phyloP scores from a whole-genome alignment of 2,113 vertebrate species.

The Phycodurus eques region DNA sequence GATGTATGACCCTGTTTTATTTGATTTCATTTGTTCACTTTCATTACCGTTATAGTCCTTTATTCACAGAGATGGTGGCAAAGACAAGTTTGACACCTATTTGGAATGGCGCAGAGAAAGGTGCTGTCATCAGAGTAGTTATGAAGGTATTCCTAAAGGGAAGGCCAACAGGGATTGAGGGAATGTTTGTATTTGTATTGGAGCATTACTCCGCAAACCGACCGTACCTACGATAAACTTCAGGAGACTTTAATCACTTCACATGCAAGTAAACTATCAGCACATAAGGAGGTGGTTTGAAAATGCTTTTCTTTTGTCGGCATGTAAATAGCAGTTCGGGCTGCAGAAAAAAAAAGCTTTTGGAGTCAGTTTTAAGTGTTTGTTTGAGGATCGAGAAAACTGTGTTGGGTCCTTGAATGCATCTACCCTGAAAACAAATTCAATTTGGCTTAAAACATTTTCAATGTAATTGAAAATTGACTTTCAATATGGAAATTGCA shows the following conservation, averaged over 20 bases:
- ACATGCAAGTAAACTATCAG: background rate
- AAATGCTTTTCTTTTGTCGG: background rate
- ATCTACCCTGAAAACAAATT: background rate
- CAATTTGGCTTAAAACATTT: background rate
- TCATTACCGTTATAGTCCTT: conserved; percentile 72
- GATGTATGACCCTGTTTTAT: conserved; percentile 81
- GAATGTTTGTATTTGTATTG: background rate
- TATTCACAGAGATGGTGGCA: conserved; percentile 67
- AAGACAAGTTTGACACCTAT: conserved; percentile 54
- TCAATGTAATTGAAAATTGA: background rate
- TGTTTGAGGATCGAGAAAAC: background rate
- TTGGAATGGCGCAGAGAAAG: conserved; percentile 56
- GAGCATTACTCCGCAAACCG: background rate
- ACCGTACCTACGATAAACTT: background rate
- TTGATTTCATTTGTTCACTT: conserved; percentile 80
- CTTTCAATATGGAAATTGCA: background rate
- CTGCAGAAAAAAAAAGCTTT: background rate
- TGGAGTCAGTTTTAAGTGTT: background rate
- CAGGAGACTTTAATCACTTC: background rate
- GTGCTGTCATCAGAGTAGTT: conserved; percentile 42
- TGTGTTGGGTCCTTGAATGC: background rate
- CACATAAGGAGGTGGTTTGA: background rate
- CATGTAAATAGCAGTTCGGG: background rate
- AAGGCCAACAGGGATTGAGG: background rate
- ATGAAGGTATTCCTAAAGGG: conserved; percentile 18